Base-by-base conservation (phyloP, 1,140 invertebrate species). In the Ceratina japonica region DNA sequence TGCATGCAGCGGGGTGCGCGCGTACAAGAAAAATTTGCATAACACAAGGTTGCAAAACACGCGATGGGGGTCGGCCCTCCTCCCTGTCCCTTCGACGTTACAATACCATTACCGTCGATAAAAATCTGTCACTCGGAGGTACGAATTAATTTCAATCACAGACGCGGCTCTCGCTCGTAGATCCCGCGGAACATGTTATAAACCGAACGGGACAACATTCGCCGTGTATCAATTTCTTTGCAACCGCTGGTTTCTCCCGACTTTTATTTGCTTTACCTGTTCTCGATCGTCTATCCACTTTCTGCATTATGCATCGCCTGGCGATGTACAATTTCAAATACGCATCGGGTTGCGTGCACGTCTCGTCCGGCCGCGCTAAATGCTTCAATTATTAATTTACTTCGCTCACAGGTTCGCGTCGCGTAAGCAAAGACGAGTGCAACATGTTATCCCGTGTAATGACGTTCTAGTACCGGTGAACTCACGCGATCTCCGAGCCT, bases 381-480 rank as follows among this genome's bases (percentile, higher is more conserved):
- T 78, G 83, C 81, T 85, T 86, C 87, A 88, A 88, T 88, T 88
- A 87, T 88, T 88, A 88, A 87, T 88, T 88, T 88, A 86, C 83
- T 69, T 85, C 82, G 86, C 84, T 87, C 81, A 83, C 81, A 85
- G 84, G 82, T 79, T 81, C 75, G n/a, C 75, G 65, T n/a, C 69
- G 79, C 75, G 76, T 62, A 76, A 81, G 72, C 75, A 69, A 62
- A 54, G 68, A 75, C 68, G 75, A 81, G 71, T 75, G 74, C 79
- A 88, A 86, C 86, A 70, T 87, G 86, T 88, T 87, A 87, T 87
- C 87, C 80, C 64, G 73, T 68, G 80, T 88, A 88, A 88, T 87
- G 79, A 86, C 75, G 82, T 78, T 81, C 73, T 15, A 63, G 31
- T 18, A 59, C 63, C 75, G 61, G 78, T 73, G 77, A 82, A 78